A percentile compares a stretch with the other conserved stretches of the same genome.
These are phyloP conservation scores for Balearica regulorum DNA, from an alignment of 2,797 vertebrate species.

Conservation along the genomic window DNA sequence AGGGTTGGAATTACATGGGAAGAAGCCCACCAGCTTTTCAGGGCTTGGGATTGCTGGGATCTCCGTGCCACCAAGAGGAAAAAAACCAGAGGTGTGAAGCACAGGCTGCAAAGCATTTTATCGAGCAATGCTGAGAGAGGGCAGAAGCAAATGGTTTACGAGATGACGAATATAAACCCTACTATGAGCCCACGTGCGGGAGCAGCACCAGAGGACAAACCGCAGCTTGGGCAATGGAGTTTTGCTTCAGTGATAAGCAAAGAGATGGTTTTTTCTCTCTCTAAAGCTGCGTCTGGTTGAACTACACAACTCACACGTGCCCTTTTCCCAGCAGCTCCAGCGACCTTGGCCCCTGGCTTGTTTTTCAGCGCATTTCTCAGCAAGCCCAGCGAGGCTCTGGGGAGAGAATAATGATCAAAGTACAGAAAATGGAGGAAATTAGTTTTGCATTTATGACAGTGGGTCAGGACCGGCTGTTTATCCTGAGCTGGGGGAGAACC, in stretches of 20 bases:
- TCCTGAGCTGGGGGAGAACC: background rate
- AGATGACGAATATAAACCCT: background rate
- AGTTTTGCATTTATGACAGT: background rate
- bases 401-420: background rate
- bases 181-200: rapidly evolving
- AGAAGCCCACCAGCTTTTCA: background rate
- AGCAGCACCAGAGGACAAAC: background rate
- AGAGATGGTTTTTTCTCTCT: background rate
- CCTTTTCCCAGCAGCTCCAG: background rate
- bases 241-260: background rate
- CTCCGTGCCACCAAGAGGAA: background rate
- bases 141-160: rapidly evolving
- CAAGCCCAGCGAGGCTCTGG: background rate
- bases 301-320: rapidly evolving
- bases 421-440: background rate
- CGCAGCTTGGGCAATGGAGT: background rate
- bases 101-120: background rate
- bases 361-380: background rate
- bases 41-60: rapidly evolving
- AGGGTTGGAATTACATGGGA: background rate
- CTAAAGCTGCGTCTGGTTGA: background rate
- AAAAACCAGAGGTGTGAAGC: background rate
- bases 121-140: rapidly evolving
- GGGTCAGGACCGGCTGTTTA: background rate
- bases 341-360: background rate